phyloP scores from a whole-genome alignment of 2,888 invertebrate species.

The Syrista parreyssii region DNA sequence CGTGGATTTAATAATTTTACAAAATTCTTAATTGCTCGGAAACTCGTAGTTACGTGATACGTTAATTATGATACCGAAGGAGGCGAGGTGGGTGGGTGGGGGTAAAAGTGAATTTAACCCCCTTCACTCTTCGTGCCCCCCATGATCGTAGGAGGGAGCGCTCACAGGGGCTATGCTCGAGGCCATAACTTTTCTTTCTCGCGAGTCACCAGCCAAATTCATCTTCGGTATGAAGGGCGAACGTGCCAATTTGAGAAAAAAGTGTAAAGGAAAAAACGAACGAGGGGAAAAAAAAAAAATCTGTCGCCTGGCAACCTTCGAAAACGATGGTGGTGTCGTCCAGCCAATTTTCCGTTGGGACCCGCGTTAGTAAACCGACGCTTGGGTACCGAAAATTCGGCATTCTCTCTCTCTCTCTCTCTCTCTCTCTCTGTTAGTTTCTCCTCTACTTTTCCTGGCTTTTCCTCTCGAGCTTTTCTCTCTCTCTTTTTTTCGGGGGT shows the following conservation, averaged over 20 bases:
- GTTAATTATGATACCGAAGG: too few species aligned
- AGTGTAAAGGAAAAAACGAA: background rate
- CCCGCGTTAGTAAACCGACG: background rate
- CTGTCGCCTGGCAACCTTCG: background rate
- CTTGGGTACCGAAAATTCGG: constrained; percentile 9
- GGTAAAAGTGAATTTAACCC: too few species aligned
- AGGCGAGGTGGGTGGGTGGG: too few species aligned
- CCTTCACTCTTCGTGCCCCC: too few species aligned
- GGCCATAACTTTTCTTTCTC: too few species aligned
- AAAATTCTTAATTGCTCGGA: too few species aligned
- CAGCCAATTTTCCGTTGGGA: background rate
- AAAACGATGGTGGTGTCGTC: background rate
- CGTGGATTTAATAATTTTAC: too few species aligned
- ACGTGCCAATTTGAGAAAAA: background rate
- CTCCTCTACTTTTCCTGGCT: constrained; percentile 20
- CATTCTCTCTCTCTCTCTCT: constrained; percentile 11
- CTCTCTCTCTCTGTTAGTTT: constrained; percentile 4
- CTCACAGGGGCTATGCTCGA: too few species aligned
- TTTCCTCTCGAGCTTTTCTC: constrained; percentile 14
- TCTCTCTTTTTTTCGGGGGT: too few species aligned
- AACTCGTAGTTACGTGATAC: too few species aligned
- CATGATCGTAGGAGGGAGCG: too few species aligned
- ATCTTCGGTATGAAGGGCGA: background rate
- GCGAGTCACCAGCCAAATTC: background rate
- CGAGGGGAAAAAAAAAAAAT: background rate